Evolutionary conservation across 2,888 invertebrate genomes (phyloP).

Genomic region (Hofmannophila pseudospretella): DNA sequence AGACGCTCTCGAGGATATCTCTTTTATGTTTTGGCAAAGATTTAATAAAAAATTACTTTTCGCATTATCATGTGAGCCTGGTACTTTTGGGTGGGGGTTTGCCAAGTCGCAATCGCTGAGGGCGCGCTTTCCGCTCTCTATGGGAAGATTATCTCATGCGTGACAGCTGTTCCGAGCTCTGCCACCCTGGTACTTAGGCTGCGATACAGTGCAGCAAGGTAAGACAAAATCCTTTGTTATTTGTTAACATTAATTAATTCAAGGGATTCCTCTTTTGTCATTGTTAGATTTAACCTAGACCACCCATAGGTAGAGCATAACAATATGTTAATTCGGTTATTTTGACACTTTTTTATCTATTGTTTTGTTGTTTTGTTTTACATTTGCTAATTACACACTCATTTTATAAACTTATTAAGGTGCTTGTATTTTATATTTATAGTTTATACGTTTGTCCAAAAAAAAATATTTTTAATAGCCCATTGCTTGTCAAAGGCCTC

Average conservation of each 20-base stretch:
- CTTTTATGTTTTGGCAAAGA: conserved; percentile 71
- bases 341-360: no score
- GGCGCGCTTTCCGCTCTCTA: conserved; percentile 45
- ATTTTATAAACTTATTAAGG: no score
- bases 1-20: conserved; percentile 53
- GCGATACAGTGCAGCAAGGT: conserved; percentile 18
- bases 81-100: conserved; percentile 44
- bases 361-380: no score
- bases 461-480: no score
- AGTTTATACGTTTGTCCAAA: no score
- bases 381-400: no score
- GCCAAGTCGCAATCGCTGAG: conserved; percentile 44
- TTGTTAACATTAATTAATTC: conserved; percentile 9
- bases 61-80: conserved; percentile 67
- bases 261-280: background rate
- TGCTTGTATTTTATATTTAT: no score
- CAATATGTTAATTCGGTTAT: no score
- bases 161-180: conserved; percentile 58
- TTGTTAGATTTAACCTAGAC: background rate
- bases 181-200: conserved; percentile 39
- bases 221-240: conserved; percentile 5
- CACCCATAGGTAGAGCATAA: no score
- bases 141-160: conserved; percentile 64
- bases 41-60: conserved; percentile 76
- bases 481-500: no score